A percentile compares a stretch with the other conserved stretches of the same genome.
Evolutionary conservation across 2,113 vertebrate genomes (phyloP).

Genomic region (Cryptoleucopteryx plumbea): DNA sequence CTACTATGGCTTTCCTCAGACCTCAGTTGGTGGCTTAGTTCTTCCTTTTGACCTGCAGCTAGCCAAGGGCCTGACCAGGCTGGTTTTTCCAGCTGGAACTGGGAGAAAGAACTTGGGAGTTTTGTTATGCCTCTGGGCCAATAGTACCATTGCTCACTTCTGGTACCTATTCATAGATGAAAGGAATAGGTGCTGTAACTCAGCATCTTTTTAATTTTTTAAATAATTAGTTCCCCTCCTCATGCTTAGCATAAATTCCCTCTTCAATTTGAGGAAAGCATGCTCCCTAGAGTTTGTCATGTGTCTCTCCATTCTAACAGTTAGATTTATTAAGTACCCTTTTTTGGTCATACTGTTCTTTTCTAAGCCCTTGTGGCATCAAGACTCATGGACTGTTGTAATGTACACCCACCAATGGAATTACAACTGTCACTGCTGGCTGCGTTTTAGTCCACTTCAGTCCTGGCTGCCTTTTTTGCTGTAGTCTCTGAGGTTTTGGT

Average conservation of each 20-base stretch:
- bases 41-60: not conserved
- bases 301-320: not conserved
- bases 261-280: not conserved
- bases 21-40: not conserved
- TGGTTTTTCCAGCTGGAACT: not conserved
- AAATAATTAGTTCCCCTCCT: not conserved
- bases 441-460: not conserved
- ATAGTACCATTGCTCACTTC: not conserved
- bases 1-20: not conserved
- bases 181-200: not conserved
- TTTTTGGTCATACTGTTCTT: not conserved
- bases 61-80: not conserved
- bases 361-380: not conserved
- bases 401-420: not conserved
- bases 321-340: not conserved
- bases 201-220: not conserved
- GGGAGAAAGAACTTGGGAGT: not conserved
- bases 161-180: not conserved
- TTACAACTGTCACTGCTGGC: not conserved
- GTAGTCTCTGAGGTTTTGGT: not conserved
- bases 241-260: not conserved
- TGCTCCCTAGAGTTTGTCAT: not conserved
- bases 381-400: accelerated
- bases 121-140: not conserved
- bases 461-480: not conserved